Evolutionary conservation across 2,888 invertebrate species (phyloP).

Genomic region (Andrena dorsata): DNA sequence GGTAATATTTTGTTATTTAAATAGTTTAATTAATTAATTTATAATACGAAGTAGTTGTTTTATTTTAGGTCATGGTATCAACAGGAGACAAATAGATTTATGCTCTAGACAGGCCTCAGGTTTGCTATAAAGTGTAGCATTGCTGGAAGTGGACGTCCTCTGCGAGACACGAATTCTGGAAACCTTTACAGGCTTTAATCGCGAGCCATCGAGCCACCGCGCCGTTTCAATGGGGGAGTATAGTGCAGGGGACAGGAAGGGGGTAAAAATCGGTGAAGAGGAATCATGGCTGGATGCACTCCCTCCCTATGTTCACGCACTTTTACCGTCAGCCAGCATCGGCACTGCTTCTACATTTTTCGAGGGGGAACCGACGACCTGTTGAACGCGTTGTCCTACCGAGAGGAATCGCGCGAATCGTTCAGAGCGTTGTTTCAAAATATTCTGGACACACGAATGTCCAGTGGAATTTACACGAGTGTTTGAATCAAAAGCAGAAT

Average conservation of each 20-base stretch:
- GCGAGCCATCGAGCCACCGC: conserved; percentile 61
- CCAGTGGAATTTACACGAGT: not conserved
- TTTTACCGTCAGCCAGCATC: conserved; percentile 77
- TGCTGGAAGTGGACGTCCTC: conserved; percentile 58
- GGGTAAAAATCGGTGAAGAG: conserved; percentile 84
- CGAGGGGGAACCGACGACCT: conserved; percentile 71
- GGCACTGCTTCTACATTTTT: conserved; percentile 70
- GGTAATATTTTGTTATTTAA: too few species aligned
- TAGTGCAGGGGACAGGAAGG: conserved; percentile 76
- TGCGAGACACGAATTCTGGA: conserved; percentile 63
- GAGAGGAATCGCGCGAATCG: conserved; percentile 50
- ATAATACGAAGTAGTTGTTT: too few species aligned
- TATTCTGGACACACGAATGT: not conserved
- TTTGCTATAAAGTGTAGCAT: conserved; percentile 3
- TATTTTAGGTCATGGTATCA: too few species aligned
- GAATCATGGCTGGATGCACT: conserved; percentile 83
- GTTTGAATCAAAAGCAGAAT: not conserved
- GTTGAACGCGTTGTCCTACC: conserved; percentile 66
- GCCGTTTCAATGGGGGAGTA: conserved; percentile 59
- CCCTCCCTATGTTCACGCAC: conserved; percentile 82
- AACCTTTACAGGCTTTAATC: conserved; percentile 67
- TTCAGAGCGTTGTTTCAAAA: conserved; percentile 4
- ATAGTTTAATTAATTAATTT: too few species aligned
- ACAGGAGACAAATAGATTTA: too few species aligned
- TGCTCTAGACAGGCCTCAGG: not conserved